These are phyloP conservation scores for Holothuria scabra DNA, from an alignment of 53 echinoderm and acorn worm species.

Conservation along the genomic window DNA sequence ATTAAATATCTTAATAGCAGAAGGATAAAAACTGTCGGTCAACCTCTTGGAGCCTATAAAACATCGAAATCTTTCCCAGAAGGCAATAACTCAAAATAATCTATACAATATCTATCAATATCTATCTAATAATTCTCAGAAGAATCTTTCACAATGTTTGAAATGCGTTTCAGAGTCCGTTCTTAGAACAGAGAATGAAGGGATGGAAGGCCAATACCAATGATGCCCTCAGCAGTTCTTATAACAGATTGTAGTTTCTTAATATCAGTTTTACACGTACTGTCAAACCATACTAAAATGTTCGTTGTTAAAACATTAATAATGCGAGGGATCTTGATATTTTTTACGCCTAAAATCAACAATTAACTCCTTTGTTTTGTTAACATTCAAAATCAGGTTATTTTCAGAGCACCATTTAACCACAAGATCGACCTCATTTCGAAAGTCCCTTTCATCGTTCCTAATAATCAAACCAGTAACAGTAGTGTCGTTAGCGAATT, in stretches of 20 bases:
- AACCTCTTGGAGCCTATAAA: too few relatives aligned
- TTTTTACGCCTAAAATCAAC: too few relatives aligned
- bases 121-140: too few relatives aligned
- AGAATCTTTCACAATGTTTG: not conserved
- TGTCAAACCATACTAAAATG: not conserved
- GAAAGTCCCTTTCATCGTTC: constrained; percentile 10
- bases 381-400: too few relatives aligned
- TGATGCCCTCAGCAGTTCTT: not conserved
- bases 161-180: not conserved
- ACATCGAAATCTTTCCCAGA: too few relatives aligned
- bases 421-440: not conserved
- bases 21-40: too few relatives aligned
- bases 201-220: not conserved
- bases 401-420: not conserved
- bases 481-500: constrained; percentile 43
- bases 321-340: not conserved
- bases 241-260: not conserved
- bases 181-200: not conserved
- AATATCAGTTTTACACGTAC: not conserved
- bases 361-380: too few relatives aligned
- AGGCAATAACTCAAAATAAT: too few relatives aligned
- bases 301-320: constrained; percentile 13
- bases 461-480: constrained; percentile 20
- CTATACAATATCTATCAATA: too few relatives aligned
- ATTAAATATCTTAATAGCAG: too few relatives aligned